Conservation (phyloP, 1,140 invertebrate genomes). For the Pristionchus pacificus region DNA sequence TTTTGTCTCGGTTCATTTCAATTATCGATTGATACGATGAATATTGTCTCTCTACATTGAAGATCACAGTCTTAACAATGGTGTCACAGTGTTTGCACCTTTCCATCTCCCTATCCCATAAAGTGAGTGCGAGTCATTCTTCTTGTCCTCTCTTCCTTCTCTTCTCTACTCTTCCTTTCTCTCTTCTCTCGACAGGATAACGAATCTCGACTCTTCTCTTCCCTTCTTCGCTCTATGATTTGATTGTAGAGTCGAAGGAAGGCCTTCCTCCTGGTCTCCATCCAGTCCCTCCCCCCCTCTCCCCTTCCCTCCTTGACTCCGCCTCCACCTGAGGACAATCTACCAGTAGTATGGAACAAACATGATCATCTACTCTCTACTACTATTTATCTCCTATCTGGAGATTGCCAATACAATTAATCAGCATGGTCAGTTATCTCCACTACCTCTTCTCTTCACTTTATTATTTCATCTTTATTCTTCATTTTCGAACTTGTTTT, state of each 20-base stretch:
- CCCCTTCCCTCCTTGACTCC: no score
- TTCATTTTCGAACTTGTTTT: no score
- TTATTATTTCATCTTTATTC: background rate
- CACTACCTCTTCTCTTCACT: background rate
- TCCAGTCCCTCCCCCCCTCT: background rate
- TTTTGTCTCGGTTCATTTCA: no score
- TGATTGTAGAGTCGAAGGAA: background rate
- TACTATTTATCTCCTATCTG: background rate
- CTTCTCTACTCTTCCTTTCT: constrained; percentile 1
- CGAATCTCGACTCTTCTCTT: background rate
- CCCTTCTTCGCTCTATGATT: background rate
- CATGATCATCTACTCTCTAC: background rate
- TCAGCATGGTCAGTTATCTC: background rate
- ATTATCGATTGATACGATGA: no score
- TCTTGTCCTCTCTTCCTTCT: background rate
- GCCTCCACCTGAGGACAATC: no score
- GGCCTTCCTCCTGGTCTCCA: background rate
- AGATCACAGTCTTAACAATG: no score
- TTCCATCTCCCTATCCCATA: no score
- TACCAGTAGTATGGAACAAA: background rate
- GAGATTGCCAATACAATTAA: background rate
- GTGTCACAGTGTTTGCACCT: no score
- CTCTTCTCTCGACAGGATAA: constrained; percentile 7
- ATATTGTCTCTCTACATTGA: no score
- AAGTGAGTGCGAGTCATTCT: no score